Evolutionary conservation across 2,113 vertebrate species (phyloP).

Genomic region (Anarrhichthys ocellatus): DNA sequence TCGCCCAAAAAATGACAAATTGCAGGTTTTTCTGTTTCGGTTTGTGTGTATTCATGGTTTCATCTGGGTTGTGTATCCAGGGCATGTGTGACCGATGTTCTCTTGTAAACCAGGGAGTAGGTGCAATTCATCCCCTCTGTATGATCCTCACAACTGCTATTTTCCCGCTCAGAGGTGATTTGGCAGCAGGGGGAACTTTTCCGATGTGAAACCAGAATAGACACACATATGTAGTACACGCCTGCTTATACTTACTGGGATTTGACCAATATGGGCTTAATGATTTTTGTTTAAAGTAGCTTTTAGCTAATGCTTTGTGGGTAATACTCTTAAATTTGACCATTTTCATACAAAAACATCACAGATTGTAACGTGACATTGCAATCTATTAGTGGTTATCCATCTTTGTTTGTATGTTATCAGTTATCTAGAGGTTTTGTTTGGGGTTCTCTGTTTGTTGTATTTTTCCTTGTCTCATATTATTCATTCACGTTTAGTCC

Average conservation of each 20-base stretch:
- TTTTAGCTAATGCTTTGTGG: not conserved
- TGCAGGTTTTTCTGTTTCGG: conserved; percentile 23
- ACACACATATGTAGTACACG: not conserved
- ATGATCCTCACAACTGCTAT: conserved; percentile 47
- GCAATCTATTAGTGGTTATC: not conserved
- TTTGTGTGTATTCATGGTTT: conserved; percentile 44
- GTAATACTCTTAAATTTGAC: not conserved
- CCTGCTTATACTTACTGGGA: not conserved
- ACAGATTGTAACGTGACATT: not conserved
- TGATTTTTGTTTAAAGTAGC: not conserved
- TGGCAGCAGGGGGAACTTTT: conserved; percentile 31
- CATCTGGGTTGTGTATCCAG: conserved; percentile 72
- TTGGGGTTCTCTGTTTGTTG: not conserved
- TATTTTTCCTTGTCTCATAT: not conserved
- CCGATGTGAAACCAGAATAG: conserved; percentile 30
- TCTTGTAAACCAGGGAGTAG: conserved; percentile 57
- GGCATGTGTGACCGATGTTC: conserved; percentile 71
- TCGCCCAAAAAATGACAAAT: conserved; percentile 54
- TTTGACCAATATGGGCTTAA: not conserved
- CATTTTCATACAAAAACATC: not conserved
- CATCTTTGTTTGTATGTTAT: not conserved
- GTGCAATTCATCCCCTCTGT: conserved; percentile 61
- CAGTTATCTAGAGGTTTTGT: not conserved
- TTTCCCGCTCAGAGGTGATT: conserved; percentile 30
- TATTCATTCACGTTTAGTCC: not conserved